phyloP scores from a whole-genome alignment of 2,888 invertebrate species.

The Eremobia ochroleuca region DNA sequence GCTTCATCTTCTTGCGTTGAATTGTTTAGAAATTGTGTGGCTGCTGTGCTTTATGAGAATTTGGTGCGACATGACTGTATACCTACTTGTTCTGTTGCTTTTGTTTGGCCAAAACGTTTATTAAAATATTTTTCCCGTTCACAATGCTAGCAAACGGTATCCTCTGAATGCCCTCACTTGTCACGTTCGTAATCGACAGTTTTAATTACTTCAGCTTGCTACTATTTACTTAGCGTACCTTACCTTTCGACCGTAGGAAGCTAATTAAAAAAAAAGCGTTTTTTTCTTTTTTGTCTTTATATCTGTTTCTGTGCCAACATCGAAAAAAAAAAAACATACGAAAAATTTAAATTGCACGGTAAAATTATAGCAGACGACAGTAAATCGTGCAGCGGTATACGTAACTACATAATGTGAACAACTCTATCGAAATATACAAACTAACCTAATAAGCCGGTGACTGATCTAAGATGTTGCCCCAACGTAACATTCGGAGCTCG shows the following conservation, averaged over 20 bases:
- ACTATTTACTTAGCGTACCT: not conserved
- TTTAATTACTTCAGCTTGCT: constrained; percentile 5
- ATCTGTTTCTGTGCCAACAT: not conserved
- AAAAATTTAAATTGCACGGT: not conserved
- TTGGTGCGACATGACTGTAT: too few species aligned
- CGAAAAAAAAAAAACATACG: not conserved
- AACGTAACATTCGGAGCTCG: not conserved
- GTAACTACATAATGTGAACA: not conserved
- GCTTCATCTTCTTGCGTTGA: not conserved
- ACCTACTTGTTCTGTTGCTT: not conserved
- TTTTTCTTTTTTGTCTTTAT: not conserved
- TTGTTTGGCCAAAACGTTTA: not conserved
- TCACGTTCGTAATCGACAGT: not conserved
- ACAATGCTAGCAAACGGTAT: not conserved
- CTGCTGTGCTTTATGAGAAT: not conserved
- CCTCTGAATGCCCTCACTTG: not conserved
- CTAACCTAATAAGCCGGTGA: not conserved
- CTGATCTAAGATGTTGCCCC: not conserved
- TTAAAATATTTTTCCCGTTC: not conserved
- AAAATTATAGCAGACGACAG: not conserved
- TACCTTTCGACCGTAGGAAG: not conserved
- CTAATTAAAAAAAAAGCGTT: too few species aligned
- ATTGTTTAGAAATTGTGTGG: not conserved
- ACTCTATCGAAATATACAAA: not conserved
- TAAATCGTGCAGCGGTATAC: not conserved